Base-by-base conservation (phyloP, 2,888 invertebrate species). In the Cantharis rustica region DNA sequence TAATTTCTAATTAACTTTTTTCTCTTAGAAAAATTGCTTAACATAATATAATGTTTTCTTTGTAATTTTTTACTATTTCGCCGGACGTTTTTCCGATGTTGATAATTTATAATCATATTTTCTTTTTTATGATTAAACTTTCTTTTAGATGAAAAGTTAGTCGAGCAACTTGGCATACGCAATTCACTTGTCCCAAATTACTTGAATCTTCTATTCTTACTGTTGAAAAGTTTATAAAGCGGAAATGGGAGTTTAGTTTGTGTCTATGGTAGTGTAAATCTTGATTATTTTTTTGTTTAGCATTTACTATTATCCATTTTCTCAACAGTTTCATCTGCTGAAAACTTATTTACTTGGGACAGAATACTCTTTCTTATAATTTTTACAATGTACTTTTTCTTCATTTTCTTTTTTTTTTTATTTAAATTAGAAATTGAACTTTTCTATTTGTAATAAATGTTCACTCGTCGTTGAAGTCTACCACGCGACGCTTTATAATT, bases 1-100 rank as follows among this genome's bases (percentile, higher is more conserved):
- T 20, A 66, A 66, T 72, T 72, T 72, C 66, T 68, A 72, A 72
- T 68, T 61, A 68, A 72, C 61, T 27, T 27, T 17, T 20, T 11
- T 20, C 13, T 20, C n/a, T 66, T 66, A 3, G n/a, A 66, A 11
- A 66, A 23, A 20, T 66, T 66, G n/a, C 13, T 27, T 27, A 27
- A 11, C 10, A 27, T 11, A 10, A 27, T 27, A 66, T 20, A 17
- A 11, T 9, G n/a, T n/a, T 20, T 20, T 66, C 11, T 13, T 66
- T 23, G 3, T 66, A 23, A 16, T 15, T 17, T 16, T 62, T 9
- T 11, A 62, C 62, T 7, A 3, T 10, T 10, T 9, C 16, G 7
- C 15, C 7, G 47, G 47, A n/a, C 47, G 1, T 47, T 66, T 66
- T 66, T 23, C n/a, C 23, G 16, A 66, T 66, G 64, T n/a, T 66